Base-by-base conservation (phyloP, 2,888 invertebrate genomes). In the Stenchaetothrips biformis region DNA sequence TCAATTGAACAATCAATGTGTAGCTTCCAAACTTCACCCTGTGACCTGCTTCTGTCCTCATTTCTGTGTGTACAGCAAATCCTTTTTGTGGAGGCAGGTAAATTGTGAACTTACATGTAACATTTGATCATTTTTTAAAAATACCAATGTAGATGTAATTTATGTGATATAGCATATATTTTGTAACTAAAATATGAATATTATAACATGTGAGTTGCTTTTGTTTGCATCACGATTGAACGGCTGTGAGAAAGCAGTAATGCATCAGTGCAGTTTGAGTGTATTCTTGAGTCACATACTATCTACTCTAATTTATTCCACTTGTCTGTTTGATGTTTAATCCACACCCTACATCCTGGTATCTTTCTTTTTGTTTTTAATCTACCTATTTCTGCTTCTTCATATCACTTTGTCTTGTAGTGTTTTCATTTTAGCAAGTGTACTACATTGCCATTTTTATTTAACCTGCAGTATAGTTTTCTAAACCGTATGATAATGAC, bases 111-210 rank as follows among this genome's bases (percentile, higher is more conserved):
- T 37, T 37, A 37, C 37, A 37, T 37, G 37, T 37, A 37, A 59
- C 59, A 13, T 59, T 18, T 18, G 6, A 59, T 13, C 59, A 59
- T 59, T 18, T 59, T 59, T 59, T 59, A 25, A 25, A 25, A 25
- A 25, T 74, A 74, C 67, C 67, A 74, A 11, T 25, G 67, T 74
- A 74, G 67, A 21, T 25, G 67, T 74, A 25, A 7, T 25, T 11
- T 74, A 74, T 74, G 67, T 74, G 67, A 74, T 74, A 74, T 74
- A 74, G 67, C 9, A 74, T 74, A 74, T 74, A 74, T 74, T 74
- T 74, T 74, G 67, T 74, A 25, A 74, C 13, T 53, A 53, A 37
- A 74, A 25, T 25, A 11, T 74, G 25, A 74, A 25, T 74, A 74
- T 74, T 74, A 25, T 21, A 25, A 21, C 8, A 8, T 21, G 25